Evolutionary conservation across 2,888 invertebrate genomes (phyloP).

Genomic region (Philereme transversata): DNA sequence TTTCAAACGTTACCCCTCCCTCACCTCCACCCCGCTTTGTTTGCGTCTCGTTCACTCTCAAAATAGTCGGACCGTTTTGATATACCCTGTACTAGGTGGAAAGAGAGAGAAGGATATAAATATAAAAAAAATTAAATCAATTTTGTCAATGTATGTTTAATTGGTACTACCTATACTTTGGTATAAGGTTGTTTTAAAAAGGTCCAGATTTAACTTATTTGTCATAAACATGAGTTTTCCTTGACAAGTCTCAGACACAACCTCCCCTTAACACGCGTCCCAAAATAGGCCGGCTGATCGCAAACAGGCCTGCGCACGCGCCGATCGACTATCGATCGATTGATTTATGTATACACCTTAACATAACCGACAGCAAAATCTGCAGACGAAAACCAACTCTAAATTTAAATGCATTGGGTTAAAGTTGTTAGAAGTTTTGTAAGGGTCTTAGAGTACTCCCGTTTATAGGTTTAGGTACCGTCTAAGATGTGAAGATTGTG

Average conservation of each 20-base stretch:
- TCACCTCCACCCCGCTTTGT: too few species aligned
- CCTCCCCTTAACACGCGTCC: slow-evolving; percentile 61
- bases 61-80: too few species aligned
- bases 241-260: background rate
- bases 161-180: too few species aligned
- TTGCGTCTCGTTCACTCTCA: too few species aligned
- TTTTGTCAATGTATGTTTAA: too few species aligned
- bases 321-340: slow-evolving; percentile 72
- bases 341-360: slow-evolving; percentile 67
- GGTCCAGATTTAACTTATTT: too few species aligned
- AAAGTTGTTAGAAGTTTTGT: background rate
- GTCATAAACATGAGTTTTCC: too few species aligned
- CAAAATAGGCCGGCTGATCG: slow-evolving; percentile 71
- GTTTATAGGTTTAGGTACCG: slow-evolving; percentile 12
- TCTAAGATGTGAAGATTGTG: slow-evolving; percentile 20
- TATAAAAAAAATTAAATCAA: too few species aligned
- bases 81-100: too few species aligned
- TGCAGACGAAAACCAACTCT: slow-evolving; percentile 9
- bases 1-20: too few species aligned
- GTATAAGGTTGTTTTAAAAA: too few species aligned
- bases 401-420: background rate
- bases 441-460: slow-evolving; percentile 1
- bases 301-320: slow-evolving; percentile 66
- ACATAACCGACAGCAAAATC: slow-evolving; percentile 1
- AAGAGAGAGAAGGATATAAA: too few species aligned